Evolutionary conservation across 2,888 invertebrate genomes (phyloP).

Genomic region (Bombylius discolor): DNA sequence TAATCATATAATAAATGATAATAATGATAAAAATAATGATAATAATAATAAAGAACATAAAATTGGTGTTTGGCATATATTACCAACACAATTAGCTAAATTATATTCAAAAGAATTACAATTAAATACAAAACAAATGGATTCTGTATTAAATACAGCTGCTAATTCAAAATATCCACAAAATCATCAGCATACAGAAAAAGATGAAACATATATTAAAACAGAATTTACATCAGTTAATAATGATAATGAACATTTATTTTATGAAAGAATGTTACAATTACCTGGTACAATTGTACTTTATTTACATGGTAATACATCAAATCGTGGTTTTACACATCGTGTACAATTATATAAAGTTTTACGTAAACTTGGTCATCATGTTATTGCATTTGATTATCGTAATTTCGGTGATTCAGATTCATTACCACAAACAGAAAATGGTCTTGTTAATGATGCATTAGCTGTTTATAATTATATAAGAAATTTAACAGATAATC

Average conservation of each 20-base stretch:
- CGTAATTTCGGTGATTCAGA: conserved; percentile 75
- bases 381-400: conserved; percentile 72
- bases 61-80: conserved; percentile 61
- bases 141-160: conserved; percentile 17
- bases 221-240: conserved; percentile 26
- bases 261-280: conserved; percentile 42
- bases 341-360: conserved; percentile 62
- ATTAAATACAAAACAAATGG: conserved; percentile 20
- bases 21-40: conserved; percentile 20
- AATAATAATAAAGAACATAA: conserved; percentile 30
- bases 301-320: conserved; percentile 65
- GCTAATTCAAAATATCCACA: conserved; percentile 16
- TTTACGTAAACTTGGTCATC: conserved; percentile 53
- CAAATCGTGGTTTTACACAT: conserved; percentile 55
- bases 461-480: conserved; percentile 68
- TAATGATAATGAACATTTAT: conserved; percentile 30
- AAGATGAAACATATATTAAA: conserved; percentile 23
- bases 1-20: conserved; percentile 2
- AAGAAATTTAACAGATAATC: conserved; percentile 40
- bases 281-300: conserved; percentile 44
- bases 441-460: conserved; percentile 73
- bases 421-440: conserved; percentile 53
- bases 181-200: conserved; percentile 20
- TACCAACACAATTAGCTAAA: conserved; percentile 51
- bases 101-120: conserved; percentile 34